Conservation (phyloP, 1,140 invertebrate genomes). For the Bombyx mori region DNA sequence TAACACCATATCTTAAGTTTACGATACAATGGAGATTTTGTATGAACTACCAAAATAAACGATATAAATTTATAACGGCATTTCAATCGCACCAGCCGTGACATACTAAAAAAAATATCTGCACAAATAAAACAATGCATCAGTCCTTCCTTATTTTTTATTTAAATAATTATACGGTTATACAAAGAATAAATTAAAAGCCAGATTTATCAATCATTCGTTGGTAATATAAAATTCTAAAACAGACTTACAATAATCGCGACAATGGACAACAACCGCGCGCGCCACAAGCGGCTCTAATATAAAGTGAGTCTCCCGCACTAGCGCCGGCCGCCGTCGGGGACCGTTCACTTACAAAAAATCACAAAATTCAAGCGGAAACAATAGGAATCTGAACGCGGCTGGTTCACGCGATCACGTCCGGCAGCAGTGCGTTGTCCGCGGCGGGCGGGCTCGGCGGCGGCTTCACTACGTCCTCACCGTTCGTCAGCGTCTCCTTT, state of each 20-base stretch:
- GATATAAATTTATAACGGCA: slow-evolving; percentile 33
- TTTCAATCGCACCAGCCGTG: slow-evolving; percentile 21
- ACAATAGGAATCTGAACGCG: slow-evolving; percentile 54
- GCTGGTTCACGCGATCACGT: slow-evolving; percentile 64
- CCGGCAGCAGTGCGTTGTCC: slow-evolving; percentile 61
- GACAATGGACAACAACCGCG: slow-evolving; percentile 41
- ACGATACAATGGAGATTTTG: slow-evolving; percentile 30
- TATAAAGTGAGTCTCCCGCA: too few species aligned
- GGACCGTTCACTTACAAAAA: slow-evolving; percentile 61
- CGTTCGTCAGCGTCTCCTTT: slow-evolving; percentile 31
- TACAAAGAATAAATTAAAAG: slow-evolving; percentile 70
- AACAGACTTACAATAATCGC: slow-evolving; percentile 58
- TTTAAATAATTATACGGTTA: slow-evolving; percentile 69
- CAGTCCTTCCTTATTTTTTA: slow-evolving; percentile 65
- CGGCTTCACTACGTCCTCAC: slow-evolving; percentile 35
- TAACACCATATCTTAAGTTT: slow-evolving; percentile 63
- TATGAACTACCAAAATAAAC: slow-evolving; percentile 56
- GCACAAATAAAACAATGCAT: slow-evolving; percentile 64
- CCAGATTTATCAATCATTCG: slow-evolving; percentile 66
- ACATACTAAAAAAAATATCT: slow-evolving; percentile 13
- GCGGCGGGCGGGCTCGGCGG: slow-evolving; percentile 50
- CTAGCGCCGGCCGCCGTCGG: too few species aligned
- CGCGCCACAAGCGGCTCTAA: slow-evolving; percentile 1
- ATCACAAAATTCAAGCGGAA: slow-evolving; percentile 69
- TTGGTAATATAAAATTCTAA: slow-evolving; percentile 71